Evolutionary conservation across 2,888 invertebrate species (phyloP).

Genomic region (Torymus aiolomorphi): DNA sequence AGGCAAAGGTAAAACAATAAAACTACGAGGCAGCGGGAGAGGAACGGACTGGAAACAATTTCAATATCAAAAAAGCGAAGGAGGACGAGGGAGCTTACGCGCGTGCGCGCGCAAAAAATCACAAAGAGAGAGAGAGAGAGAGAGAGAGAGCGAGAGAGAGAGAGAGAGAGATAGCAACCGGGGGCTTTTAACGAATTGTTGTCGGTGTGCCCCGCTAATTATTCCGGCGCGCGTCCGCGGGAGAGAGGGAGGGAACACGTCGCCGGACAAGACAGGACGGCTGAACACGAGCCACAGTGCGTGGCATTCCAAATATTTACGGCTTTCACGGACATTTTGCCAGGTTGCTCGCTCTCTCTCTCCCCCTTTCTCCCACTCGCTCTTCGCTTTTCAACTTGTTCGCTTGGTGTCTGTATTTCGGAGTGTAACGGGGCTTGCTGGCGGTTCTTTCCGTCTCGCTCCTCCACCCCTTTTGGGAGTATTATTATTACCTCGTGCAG

Average conservation of each 20-base stretch:
- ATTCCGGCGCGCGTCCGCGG: slow-evolving; percentile 26
- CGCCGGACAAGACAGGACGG: slow-evolving; percentile 31
- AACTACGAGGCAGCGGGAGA: slow-evolving; percentile 11
- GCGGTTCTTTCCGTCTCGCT: too few species aligned
- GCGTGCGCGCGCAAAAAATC: background rate
- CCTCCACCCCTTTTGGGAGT: too few species aligned
- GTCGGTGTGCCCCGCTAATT: slow-evolving; percentile 31
- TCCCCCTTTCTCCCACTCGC: too few species aligned
- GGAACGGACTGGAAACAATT: slow-evolving; percentile 25
- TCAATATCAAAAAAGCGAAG: slow-evolving; percentile 46
- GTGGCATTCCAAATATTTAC: slow-evolving; percentile 45
- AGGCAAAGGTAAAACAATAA: slow-evolving; percentile 30
- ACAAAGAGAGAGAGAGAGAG: background rate
- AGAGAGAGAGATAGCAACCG: slow-evolving; percentile 3
- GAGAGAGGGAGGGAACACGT: slow-evolving; percentile 23
- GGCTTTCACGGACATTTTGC: slow-evolving; percentile 24
- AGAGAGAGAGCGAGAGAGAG: background rate
- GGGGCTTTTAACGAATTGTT: slow-evolving; percentile 36
- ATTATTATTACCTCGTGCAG: too few species aligned
- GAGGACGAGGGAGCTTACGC: background rate
- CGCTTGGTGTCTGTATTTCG: too few species aligned
- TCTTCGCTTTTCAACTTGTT: too few species aligned
- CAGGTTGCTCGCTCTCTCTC: background rate
- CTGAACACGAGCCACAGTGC: background rate
- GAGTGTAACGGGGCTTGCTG: too few species aligned